These are phyloP conservation scores for Dorcus parallelipipedus DNA, from an alignment of 2,888 invertebrate genomes.

Conservation along the genomic window DNA sequence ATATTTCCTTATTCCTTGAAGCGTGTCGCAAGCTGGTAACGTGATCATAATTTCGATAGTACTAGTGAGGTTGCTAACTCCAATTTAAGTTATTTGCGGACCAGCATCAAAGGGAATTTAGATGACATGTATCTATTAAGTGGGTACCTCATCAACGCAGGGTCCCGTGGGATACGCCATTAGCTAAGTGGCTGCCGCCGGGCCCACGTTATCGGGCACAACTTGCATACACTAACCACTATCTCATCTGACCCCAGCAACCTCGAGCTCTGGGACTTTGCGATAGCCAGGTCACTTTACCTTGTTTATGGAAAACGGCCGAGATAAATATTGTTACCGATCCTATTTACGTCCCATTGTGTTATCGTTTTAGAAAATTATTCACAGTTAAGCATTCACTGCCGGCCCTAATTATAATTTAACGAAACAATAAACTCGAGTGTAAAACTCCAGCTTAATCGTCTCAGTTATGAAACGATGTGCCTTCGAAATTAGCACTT, in stretches of 20 bases:
- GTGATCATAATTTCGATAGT: slow-evolving; percentile 33
- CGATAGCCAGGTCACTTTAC: background rate
- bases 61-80: slow-evolving; percentile 27
- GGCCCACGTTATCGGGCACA: slow-evolving; percentile 20
- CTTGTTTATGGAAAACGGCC: slow-evolving; percentile 22
- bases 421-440: no score
- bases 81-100: slow-evolving; percentile 34
- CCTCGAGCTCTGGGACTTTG: slow-evolving; percentile 11
- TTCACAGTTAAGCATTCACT: slow-evolving; percentile 3
- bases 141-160: slow-evolving; percentile 31
- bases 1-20: background rate
- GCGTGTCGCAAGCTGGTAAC: slow-evolving; percentile 30
- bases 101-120: slow-evolving; percentile 33
- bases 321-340: slow-evolving; percentile 19
- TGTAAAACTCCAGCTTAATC: no score
- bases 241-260: slow-evolving; percentile 21
- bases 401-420: background rate
- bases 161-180: slow-evolving; percentile 30
- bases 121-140: slow-evolving; percentile 36
- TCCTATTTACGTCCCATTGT: slow-evolving; percentile 6
- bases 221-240: slow-evolving; percentile 20
- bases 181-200: slow-evolving; percentile 31
- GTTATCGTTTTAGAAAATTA: slow-evolving; percentile 9
- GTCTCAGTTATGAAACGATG: no score
- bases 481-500: no score